A percentile compares a stretch with the other conserved stretches of the same genome.
Evolutionary conservation across 2,113 vertebrate genomes (phyloP).

Genomic region (Aphyosemion australe): DNA sequence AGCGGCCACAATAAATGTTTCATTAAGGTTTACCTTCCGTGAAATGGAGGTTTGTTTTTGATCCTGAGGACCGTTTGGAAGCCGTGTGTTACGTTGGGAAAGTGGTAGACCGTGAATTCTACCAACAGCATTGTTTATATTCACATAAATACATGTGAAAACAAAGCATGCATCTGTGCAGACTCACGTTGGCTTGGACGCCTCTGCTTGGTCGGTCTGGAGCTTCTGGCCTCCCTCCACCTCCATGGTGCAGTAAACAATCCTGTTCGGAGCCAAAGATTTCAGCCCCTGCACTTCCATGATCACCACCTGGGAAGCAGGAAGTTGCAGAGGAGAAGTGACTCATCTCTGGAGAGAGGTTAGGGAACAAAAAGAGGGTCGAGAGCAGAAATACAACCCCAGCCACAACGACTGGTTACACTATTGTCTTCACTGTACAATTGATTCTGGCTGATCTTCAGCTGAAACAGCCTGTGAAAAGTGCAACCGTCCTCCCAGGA

Average conservation of each 20-base stretch:
- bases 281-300: constrained; percentile 98
- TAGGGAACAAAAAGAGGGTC: constrained; percentile 10
- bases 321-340: constrained; percentile 30
- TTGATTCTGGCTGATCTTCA: constrained; percentile 24
- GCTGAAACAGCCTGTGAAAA: constrained; percentile 7
- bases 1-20: constrained; percentile 13
- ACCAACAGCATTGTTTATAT: not conserved
- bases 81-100: not conserved
- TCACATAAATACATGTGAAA: not conserved
- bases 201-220: constrained; percentile 97
- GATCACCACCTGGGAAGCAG: constrained; percentile 90
- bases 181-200: constrained; percentile 97
- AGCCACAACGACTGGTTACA: constrained; percentile 13
- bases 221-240: constrained; percentile 98
- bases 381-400: constrained; percentile 6
- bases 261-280: constrained; percentile 96
- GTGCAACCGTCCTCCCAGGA: constrained; percentile 7
- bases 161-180: not conserved
- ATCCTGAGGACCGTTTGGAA: not conserved
- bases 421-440: not conserved
- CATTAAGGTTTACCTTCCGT: constrained; percentile 8
- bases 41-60: constrained; percentile 11
- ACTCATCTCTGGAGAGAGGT: constrained; percentile 32
- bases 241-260: constrained; percentile 99
- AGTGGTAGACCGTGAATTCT: not conserved